Evolutionary conservation across 2,797 vertebrate species (phyloP), one percentile per base, ranked within the genome.

Genomic region (Gobio occitaniae): DNA sequence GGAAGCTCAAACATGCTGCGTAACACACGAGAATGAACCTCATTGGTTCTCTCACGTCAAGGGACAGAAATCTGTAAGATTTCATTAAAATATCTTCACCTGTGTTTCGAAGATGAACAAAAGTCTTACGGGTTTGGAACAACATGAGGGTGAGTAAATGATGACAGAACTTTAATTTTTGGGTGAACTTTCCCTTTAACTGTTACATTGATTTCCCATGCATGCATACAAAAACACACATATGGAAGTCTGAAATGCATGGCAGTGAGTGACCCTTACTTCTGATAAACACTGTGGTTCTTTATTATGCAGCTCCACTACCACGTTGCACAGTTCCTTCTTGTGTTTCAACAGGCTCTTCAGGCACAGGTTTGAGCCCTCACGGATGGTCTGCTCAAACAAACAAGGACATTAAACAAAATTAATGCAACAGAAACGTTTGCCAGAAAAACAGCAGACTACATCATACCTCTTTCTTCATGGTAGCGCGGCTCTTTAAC

Each of bases 341-440:
- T 94, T 96, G 92, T 96, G 98, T 89, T 96, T 96, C 32, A 99
- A 92, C 85, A 99, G 93, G 68, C 93, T 96, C 93, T 96, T 98
- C 89, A 97, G 90, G 88, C 96, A 96, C 82, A 94, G 96, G 21
- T 95, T 86, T 16, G 97, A 92, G 66, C 91, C 92, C 89, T 98
- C 97, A 92, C 94, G 95, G 89, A 99, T 95, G 87, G 90, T 95
- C 98, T 99, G 92, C 83, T 94, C 93, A 90, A 80, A 86, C 44
- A 81, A 83, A 88, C 59, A 87, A 83, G 2, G 11, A 36, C 66
- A 32, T 66, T 50, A 21, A 47, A 76, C 52, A 11, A 29, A 75
- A 47, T 9, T 4, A 41, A 86, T 61, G 69, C 15, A 56, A 69
- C 19, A 68, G 4, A 48, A 66, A 10, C 12, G 59, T 66, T n/a